Evolutionary conservation across 2,113 vertebrate genomes (phyloP), one percentile per base, ranked within the genome.

Genomic region (Nicator chloris): DNA sequence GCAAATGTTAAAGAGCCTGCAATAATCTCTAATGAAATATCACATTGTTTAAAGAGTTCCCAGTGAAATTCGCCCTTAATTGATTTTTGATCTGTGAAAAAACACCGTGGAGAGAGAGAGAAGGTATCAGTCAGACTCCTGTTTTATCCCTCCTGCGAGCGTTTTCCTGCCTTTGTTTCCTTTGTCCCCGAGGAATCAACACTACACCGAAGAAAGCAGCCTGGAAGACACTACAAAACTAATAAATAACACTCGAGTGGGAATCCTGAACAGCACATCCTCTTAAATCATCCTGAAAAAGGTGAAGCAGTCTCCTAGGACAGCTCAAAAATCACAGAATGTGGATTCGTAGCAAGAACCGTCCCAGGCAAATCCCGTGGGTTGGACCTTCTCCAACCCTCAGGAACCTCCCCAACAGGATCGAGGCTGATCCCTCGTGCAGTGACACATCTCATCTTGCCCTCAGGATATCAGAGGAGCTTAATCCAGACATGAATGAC

Each of bases 51-150:
- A 97, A 98, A 97, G 97, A 96, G 91, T 97, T 98, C 97, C 96
- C 87, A 82, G 91, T 94, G 97, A 98, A 98, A 98, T 97, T 97
- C 9, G 13, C 69, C 93, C 80, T 96, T 98, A 98, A 98, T 98
- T 98, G 98, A 98, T 98, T 98, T 97, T 91, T 97, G 97, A 98
- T 97, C 96, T 96, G 95, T 97, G 92, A 96, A 96, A 93, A 97
- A 97, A 96, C 97, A 97, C 93, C 81, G 23, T 8, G 8, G 77
- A 82, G 95, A 97, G 92, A 95, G 88, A 96, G 96, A 95, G 88
- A 92, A 95, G 89, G 45, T 92, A 94, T 95, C 94, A 95, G 86
- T 88, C 88, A 92, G 75, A 15, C 21, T 93, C 83, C 80, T 96
- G 93, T 92, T 96, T 91, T 56, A 96, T 94, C 82, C 95, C 82